Evolutionary conservation across 2,113 vertebrate genomes (phyloP).

Genomic region (Coturnix japonica): DNA sequence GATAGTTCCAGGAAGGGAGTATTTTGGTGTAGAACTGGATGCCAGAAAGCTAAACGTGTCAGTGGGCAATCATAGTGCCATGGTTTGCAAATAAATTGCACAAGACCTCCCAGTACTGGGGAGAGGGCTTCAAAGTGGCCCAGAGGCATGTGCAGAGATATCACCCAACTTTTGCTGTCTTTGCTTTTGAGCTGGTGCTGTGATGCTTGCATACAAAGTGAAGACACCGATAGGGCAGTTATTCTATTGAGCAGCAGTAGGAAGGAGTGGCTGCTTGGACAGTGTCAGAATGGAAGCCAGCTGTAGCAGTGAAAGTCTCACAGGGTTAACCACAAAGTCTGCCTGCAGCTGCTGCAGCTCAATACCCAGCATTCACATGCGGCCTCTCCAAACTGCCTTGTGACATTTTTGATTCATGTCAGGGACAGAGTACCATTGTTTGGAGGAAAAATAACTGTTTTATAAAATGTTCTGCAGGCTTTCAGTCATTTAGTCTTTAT

Average conservation of each 20-base stretch:
- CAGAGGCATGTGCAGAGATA: not conserved
- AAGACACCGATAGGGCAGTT: not conserved
- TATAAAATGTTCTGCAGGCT: slow-evolving; percentile 49
- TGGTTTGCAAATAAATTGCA: not conserved
- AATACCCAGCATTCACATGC: slow-evolving; percentile 55
- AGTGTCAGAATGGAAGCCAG: not conserved
- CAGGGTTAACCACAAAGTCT: slow-evolving; percentile 65
- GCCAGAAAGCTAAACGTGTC: not conserved
- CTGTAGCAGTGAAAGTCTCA: slow-evolving; percentile 61
- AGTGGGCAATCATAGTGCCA: not conserved
- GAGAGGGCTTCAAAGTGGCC: not conserved
- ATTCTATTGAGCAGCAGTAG: slow-evolving; percentile 43
- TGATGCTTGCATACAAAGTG: not conserved
- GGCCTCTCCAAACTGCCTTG: slow-evolving; percentile 35
- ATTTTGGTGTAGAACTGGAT: not conserved
- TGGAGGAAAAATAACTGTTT: slow-evolving; percentile 29
- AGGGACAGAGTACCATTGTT: slow-evolving; percentile 62
- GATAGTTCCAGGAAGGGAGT: not conserved
- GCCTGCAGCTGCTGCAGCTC: slow-evolving; percentile 58
- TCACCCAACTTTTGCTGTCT: not conserved
- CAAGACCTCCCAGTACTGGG: not conserved
- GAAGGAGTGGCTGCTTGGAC: not conserved
- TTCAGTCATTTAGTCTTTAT: slow-evolving; percentile 34
- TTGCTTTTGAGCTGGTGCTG: not conserved
- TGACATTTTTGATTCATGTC: slow-evolving; percentile 55